Percentiles rank a stretch among this genome's conserved stretches.
Conservation (phyloP, 2,888 invertebrate species). For the Peribatodes rhomboidaria region DNA sequence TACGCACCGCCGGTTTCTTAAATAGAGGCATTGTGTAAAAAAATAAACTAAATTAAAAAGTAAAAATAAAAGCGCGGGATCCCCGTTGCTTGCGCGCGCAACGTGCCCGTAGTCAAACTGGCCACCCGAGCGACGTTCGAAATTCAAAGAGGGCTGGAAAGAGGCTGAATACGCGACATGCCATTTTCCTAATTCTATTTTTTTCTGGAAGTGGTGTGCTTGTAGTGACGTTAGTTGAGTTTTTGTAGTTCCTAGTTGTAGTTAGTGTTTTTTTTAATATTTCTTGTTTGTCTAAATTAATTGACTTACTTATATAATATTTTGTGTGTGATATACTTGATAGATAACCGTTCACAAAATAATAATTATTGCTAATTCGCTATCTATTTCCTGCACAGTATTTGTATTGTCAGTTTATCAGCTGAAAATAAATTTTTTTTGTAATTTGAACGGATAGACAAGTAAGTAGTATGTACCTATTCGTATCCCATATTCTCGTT, state of each 20-base stretch:
- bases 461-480: too few species aligned
- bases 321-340: too few species aligned
- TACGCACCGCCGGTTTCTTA: constrained; percentile 65
- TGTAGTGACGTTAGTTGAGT: constrained; percentile 37
- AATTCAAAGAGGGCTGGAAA: constrained; percentile 63
- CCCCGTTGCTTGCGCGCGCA: constrained; percentile 62
- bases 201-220: constrained; percentile 36
- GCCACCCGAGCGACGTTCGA: constrained; percentile 66
- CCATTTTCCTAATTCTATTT: constrained; percentile 35
- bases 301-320: too few species aligned
- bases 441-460: too few species aligned
- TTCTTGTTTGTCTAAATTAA: neutral
- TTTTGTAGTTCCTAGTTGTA: too few species aligned
- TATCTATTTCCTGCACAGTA: too few species aligned
- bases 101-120: constrained; percentile 67
- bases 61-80: constrained; percentile 53
- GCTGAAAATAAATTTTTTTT: too few species aligned
- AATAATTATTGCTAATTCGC: too few species aligned
- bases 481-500: too few species aligned
- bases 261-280: constrained; percentile 1
- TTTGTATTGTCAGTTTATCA: too few species aligned
- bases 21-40: constrained; percentile 48
- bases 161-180: constrained; percentile 39
- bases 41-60: constrained; percentile 49
- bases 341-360: too few species aligned